These are phyloP conservation scores for Hapalemur alaotrensis DNA, from an alignment of 2,797 vertebrate genomes.

Conservation along the genomic window DNA sequence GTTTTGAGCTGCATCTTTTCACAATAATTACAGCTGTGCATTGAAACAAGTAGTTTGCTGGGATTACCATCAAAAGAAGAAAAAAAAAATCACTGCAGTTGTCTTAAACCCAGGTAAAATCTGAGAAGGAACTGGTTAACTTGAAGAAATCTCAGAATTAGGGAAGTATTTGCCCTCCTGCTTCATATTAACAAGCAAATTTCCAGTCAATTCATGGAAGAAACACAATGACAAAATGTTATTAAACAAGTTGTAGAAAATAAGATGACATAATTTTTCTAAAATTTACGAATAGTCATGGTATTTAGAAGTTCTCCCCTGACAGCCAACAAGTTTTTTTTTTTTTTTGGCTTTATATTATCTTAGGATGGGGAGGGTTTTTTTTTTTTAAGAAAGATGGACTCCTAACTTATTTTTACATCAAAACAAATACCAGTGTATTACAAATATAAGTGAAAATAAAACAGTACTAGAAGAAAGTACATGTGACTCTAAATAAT, in stretches of 20 bases:
- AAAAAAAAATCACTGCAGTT: background rate
- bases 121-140: background rate
- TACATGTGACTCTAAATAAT: background rate
- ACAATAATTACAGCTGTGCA: background rate
- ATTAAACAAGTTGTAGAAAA: background rate
- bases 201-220: background rate
- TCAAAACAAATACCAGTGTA: background rate
- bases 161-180: background rate
- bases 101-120: background rate
- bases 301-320: background rate
- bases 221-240: background rate
- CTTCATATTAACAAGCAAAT: background rate
- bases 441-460: background rate
- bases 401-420: background rate
- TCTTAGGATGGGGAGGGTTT: background rate
- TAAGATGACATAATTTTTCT: background rate
- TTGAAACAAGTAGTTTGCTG: background rate
- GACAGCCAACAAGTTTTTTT: background rate
- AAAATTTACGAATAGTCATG: background rate
- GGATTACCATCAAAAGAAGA: background rate
- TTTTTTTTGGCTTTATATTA: background rate
- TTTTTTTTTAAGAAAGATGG: background rate
- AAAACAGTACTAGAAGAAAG: background rate
- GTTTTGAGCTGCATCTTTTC: background rate
- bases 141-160: background rate